Percentiles rank a stretch among this genome's conserved stretches.
Conservation (phyloP, 1,140 invertebrate genomes). For the Diprion similis region DNA sequence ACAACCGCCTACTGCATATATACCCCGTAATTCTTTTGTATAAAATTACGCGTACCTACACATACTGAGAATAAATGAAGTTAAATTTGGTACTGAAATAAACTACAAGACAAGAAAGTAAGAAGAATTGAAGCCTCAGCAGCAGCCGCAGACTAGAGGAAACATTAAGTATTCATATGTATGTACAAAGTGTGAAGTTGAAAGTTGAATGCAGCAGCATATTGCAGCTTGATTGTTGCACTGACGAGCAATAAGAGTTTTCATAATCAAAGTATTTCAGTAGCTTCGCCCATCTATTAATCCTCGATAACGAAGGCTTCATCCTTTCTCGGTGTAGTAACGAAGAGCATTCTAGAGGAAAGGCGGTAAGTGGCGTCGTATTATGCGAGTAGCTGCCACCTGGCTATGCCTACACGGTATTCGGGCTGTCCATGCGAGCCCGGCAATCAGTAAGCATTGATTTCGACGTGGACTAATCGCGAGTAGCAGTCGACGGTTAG, state of each 20-base stretch:
- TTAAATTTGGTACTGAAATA: too few species aligned
- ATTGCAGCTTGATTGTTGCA: too few species aligned
- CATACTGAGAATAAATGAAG: too few species aligned
- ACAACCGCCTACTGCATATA: too few species aligned
- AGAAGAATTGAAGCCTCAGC: too few species aligned
- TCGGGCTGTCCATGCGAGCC: slow-evolving; percentile 12
- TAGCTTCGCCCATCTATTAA: slow-evolving; percentile 29
- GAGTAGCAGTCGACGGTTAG: not conserved
- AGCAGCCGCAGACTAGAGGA: too few species aligned
- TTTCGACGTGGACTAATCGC: slow-evolving; percentile 37
- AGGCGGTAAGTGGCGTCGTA: slow-evolving; percentile 12
- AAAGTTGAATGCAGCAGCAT: too few species aligned
- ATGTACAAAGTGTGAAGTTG: too few species aligned
- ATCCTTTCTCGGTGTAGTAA: slow-evolving; percentile 28
- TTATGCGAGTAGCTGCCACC: slow-evolving; percentile 8
- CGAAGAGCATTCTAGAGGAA: slow-evolving; percentile 35
- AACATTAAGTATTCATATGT: too few species aligned
- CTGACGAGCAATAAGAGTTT: not conserved
- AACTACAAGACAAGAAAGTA: too few species aligned
- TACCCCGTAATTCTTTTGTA: too few species aligned
- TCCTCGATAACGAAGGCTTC: slow-evolving; percentile 38
- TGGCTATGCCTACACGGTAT: not conserved
- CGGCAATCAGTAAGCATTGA: slow-evolving; percentile 38
- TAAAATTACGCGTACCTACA: too few species aligned
- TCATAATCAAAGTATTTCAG: slow-evolving; percentile 10